Base-by-base conservation (phyloP, 1,140 invertebrate species). In the Aphelinus certus region DNA sequence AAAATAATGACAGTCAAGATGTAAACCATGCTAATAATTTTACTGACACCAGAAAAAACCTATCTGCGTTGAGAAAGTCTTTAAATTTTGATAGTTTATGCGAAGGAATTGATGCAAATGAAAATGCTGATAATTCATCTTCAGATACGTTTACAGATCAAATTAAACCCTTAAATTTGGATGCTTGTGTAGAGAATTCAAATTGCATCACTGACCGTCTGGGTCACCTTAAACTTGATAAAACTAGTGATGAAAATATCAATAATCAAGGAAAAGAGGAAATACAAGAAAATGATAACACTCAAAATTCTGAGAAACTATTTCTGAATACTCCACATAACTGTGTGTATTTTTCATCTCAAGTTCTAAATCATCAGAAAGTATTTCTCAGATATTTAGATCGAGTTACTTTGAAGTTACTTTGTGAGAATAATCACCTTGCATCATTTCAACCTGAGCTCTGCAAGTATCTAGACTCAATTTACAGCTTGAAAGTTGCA, bases 281-380 rank as follows among this genome's bases (percentile, higher is more conserved):
- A 73, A 72, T 72, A 5, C n/a, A 74, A 56, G 49, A 69, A 46
- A 10, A 49, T 26, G 26, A 71, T n/a, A 42, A 3, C 49, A 51
- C 48, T 9, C 55, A 66, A 57, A 26, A 60, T 48, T 60, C 45
- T 58, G 1, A 65, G 46, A 72, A 55, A 71, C 55, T 71, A 45
- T 81, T 81, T 71, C 84, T 90, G 71, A 70, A 79, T 6, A 81
- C 85, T 7, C 81, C 90, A 45, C 91, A 92, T 77, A 92, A 92
- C 83, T 89, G 90, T 78, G 87, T 92, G 5, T 92, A 91, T 83
- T 92, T 92, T 87, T 88, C 90, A 56, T 84, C 85, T n/a, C 83
- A 80, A 66, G 87, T 90, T 71, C 82, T 92, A 46, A 81, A 86
- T 65, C 77, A 84, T 53, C 86, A 89, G 60, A 81, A 82, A 48